Percentiles rank a stretch among this genome's conserved stretches.
These are phyloP conservation scores for Drosophila lutescens DNA, from an alignment of 2,888 invertebrate species.

Conservation along the genomic window DNA sequence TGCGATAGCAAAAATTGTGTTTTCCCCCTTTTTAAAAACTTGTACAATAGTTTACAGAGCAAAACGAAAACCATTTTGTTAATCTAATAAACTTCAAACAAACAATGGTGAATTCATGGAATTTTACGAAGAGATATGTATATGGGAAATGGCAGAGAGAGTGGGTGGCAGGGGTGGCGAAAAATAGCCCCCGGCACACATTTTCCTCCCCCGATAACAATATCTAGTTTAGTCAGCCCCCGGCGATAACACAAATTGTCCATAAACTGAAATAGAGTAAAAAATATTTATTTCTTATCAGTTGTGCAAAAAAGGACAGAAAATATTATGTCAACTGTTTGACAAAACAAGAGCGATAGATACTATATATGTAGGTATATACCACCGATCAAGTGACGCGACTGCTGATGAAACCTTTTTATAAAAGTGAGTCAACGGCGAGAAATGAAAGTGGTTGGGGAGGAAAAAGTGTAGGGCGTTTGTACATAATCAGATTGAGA, in stretches of 20 bases:
- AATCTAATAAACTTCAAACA: conserved; percentile 36
- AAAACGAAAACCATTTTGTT: conserved; percentile 1
- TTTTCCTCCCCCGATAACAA: conserved; percentile 40
- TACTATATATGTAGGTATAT: conserved; percentile 3
- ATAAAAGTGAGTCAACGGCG: conserved; percentile 54
- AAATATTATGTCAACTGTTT: conserved; percentile 48
- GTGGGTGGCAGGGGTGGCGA: not conserved
- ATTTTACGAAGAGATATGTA: conserved; percentile 20
- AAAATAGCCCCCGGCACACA: conserved; percentile 39
- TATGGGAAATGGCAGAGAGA: conserved; percentile 2
- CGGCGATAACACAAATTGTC: conserved; percentile 29
- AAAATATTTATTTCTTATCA: conserved; percentile 24
- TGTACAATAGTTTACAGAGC: not conserved
- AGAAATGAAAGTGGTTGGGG: conserved; percentile 12
- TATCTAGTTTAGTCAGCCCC: conserved; percentile 45
- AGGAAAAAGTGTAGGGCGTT: not conserved
- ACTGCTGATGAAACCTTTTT: conserved; percentile 27
- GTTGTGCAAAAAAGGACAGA: conserved; percentile 35
- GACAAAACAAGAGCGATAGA: conserved; percentile 40
- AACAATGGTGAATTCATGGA: conserved; percentile 53
- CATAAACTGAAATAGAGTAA: conserved; percentile 26
- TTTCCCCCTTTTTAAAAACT: conserved; percentile 11
- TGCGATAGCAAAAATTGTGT: conserved; percentile 1
- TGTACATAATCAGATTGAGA: conserved; percentile 20
- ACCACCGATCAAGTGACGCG: conserved; percentile 50